These are phyloP conservation scores for Lysiphlebus fabarum DNA, from an alignment of 1,140 invertebrate species.

Conservation along the genomic window DNA sequence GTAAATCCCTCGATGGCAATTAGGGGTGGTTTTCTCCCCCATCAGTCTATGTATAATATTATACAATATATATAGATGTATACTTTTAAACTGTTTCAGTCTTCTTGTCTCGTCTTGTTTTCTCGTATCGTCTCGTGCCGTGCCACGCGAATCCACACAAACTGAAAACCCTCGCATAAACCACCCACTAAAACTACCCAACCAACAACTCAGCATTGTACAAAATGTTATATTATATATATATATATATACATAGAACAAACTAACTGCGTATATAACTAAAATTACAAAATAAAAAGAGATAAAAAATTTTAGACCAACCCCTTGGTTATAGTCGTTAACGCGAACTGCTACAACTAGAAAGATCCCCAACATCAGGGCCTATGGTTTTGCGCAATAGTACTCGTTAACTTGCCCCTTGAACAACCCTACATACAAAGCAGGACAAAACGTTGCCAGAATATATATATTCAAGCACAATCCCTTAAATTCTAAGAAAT, in stretches of 20 bases:
- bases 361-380: constrained; percentile 24
- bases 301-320: too few relatives aligned
- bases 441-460: constrained; percentile 2
- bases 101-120: constrained; percentile 26
- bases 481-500: too few relatives aligned
- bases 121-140: constrained; percentile 28
- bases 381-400: neutral
- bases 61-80: neutral
- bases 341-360: constrained; percentile 34
- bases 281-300: too few relatives aligned
- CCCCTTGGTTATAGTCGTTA: constrained; percentile 36
- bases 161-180: neutral
- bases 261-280: too few relatives aligned
- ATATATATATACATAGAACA: too few relatives aligned
- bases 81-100: neutral
- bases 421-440: neutral
- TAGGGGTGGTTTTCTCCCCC: constrained; percentile 35
- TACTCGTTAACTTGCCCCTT: constrained; percentile 9
- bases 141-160: neutral
- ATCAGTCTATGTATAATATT: neutral
- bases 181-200: constrained; percentile 13
- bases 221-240: too few relatives aligned
- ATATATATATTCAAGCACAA: neutral
- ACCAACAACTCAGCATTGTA: constrained; percentile 6
- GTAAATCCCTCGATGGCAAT: constrained; percentile 46